Conservation (phyloP, 2,797 vertebrate genomes). For the Sebastes iracundus region DNA sequence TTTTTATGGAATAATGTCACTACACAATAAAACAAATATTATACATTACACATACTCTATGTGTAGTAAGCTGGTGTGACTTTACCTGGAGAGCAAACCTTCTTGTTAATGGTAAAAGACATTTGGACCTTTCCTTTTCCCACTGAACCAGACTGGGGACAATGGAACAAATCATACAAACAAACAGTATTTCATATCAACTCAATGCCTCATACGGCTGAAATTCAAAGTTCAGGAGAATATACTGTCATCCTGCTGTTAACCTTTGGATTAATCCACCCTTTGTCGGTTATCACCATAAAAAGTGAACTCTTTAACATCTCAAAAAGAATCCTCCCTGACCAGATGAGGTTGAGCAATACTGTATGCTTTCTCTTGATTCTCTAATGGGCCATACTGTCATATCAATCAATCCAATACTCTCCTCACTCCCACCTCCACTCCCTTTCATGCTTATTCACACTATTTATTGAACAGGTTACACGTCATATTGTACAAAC, state of each 20-base stretch:
- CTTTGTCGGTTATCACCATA: background rate
- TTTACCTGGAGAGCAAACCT: constrained; percentile 89
- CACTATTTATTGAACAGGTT: background rate
- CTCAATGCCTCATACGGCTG: background rate
- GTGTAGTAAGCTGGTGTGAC: background rate
- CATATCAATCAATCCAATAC: rapidly evolving
- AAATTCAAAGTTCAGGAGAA: background rate
- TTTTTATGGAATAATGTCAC: background rate
- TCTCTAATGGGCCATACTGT: background rate
- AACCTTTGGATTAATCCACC: background rate
- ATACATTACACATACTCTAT: background rate
- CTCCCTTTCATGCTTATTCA: background rate
- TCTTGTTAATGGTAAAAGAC: constrained; percentile 88
- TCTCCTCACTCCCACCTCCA: background rate
- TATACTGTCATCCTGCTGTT: background rate
- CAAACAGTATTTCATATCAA: background rate
- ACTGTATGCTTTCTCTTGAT: background rate
- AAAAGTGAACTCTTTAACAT: background rate
- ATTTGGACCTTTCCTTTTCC: constrained; percentile 87
- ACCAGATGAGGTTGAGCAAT: background rate
- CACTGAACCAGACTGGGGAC: constrained; percentile 87
- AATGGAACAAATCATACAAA: constrained; percentile 73
- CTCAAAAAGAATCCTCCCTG: background rate
- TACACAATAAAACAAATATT: background rate
- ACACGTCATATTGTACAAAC: background rate